Percentiles rank a stretch among this genome's conserved stretches.
phyloP scores from a whole-genome alignment of 1,140 invertebrate species.

The Tetranychus cinnabarinus region DNA sequence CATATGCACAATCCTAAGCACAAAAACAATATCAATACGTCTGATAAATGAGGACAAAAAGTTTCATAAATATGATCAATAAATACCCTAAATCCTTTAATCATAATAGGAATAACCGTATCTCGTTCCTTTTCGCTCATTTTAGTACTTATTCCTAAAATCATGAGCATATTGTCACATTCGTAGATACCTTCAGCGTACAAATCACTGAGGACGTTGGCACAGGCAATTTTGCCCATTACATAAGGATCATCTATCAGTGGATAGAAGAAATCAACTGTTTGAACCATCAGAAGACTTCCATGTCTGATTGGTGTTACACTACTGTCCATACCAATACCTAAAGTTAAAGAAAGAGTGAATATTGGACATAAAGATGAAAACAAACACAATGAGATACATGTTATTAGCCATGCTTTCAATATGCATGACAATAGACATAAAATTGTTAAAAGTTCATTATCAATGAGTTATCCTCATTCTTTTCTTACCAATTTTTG shows the following conservation, averaged over 20 bases:
- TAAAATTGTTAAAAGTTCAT: no score
- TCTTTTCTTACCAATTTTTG: constrained; percentile 2
- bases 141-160: constrained; percentile 78
- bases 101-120: constrained; percentile 32
- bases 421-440: no score
- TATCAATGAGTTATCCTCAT: no score
- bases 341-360: no score
- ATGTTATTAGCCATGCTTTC: no score
- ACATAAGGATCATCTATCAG: constrained; percentile 95
- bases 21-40: neutral
- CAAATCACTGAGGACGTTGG: constrained; percentile 89
- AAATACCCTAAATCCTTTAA: constrained; percentile 32
- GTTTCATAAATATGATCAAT: neutral
- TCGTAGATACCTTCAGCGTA: constrained; percentile 98
- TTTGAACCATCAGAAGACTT: constrained; percentile 82
- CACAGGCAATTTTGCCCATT: constrained; percentile 94
- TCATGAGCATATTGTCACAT: constrained; percentile 97
- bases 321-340: constrained; percentile 67
- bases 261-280: constrained; percentile 96
- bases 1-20: constrained; percentile 26
- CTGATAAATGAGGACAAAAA: neutral
- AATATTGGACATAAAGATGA: no score
- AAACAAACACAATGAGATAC: no score
- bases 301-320: constrained; percentile 73
- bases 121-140: constrained; percentile 37